phyloP scores from a whole-genome alignment of 1,140 invertebrate species.

The Potamilus streckersoni region DNA sequence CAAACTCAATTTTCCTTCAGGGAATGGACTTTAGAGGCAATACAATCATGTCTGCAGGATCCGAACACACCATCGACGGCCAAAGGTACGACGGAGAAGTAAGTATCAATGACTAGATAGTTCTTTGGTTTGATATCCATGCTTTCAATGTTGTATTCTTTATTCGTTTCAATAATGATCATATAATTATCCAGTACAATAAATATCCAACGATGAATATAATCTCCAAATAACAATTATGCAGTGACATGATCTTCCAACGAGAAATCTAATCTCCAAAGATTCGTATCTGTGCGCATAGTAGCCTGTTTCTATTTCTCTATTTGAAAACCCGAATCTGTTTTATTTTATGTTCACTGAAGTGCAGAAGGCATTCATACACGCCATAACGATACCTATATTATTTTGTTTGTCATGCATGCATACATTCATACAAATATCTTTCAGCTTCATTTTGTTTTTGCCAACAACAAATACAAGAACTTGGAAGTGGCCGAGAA shows the following conservation, averaged over 20 bases:
- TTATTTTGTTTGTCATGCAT: too few species aligned
- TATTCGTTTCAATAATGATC: neutral
- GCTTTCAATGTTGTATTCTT: neutral
- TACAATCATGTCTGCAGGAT: constrained; percentile 28
- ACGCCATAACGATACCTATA: too few species aligned
- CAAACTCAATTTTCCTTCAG: neutral
- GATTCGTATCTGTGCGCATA: too few species aligned
- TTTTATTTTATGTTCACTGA: too few species aligned
- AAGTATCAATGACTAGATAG: neutral
- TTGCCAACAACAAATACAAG: constrained; percentile 23
- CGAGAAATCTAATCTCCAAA: neutral
- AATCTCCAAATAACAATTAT: neutral
- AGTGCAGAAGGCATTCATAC: too few species aligned
- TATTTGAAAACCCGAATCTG: too few species aligned
- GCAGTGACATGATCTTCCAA: neutral
- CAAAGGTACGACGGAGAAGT: constrained; percentile 29
- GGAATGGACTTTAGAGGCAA: constrained; percentile 22
- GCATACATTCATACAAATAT: neutral
- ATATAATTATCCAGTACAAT: neutral
- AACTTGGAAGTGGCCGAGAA: constrained; percentile 18
- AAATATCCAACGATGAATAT: neutral
- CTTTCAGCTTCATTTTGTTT: constrained; percentile 31
- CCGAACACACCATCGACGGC: constrained; percentile 30
- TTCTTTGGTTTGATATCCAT: neutral
- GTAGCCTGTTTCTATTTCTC: too few species aligned